A percentile compares a stretch with the other conserved stretches of the same genome.
Evolutionary conservation across 2,888 invertebrate genomes (phyloP).

Genomic region (Ormyrus thymus): DNA sequence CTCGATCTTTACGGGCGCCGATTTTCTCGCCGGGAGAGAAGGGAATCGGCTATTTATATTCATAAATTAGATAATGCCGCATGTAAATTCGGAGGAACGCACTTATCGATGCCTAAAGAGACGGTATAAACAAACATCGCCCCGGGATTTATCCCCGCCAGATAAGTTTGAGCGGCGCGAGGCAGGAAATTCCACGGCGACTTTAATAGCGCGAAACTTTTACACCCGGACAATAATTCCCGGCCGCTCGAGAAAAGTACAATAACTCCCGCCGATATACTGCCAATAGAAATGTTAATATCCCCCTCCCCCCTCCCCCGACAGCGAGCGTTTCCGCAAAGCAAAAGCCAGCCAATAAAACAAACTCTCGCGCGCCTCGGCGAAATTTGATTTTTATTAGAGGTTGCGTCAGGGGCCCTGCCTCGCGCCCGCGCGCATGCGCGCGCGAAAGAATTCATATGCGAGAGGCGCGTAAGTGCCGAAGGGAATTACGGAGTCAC

Average conservation of each 20-base stretch:
- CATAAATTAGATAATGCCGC: too few relatives aligned
- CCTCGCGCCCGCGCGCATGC: neutral
- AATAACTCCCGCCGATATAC: slow-evolving; percentile 13
- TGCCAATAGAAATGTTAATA: slow-evolving; percentile 41
- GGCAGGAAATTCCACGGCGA: neutral
- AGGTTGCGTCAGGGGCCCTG: slow-evolving; percentile 11
- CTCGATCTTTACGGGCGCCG: too few relatives aligned
- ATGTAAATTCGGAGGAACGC: too few relatives aligned
- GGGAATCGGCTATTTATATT: too few relatives aligned
- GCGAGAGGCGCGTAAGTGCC: slow-evolving; percentile 16
- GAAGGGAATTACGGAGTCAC: slow-evolving; percentile 40
- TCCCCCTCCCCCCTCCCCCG: too few relatives aligned
- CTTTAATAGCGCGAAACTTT: neutral
- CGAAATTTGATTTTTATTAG: slow-evolving; percentile 38
- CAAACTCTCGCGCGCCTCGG: neutral
- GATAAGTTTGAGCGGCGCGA: too few relatives aligned
- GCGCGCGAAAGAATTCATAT: slow-evolving; percentile 38
- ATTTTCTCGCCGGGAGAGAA: too few relatives aligned
- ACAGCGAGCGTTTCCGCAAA: slow-evolving; percentile 7
- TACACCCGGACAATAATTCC: neutral
- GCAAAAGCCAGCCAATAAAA: neutral
- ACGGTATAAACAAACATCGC: too few relatives aligned
- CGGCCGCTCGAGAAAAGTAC: neutral
- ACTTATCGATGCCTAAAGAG: too few relatives aligned
- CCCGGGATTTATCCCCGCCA: too few relatives aligned